A percentile compares a stretch with the other conserved stretches of the same genome.
Conservation (phyloP, 2,888 invertebrate genomes). For the Luperina testacea region DNA sequence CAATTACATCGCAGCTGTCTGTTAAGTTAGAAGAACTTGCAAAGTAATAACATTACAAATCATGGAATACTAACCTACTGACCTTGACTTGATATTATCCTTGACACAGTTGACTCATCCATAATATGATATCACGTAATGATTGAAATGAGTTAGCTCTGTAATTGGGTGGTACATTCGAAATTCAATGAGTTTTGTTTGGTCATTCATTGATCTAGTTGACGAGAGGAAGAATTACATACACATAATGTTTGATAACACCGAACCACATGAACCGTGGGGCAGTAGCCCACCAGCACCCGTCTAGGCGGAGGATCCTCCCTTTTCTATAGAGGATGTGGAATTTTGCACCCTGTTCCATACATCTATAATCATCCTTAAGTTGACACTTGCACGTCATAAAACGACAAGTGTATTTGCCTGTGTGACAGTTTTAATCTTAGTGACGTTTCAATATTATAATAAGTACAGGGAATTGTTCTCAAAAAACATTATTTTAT, state of each 20-base stretch:
- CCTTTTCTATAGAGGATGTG: too few relatives aligned
- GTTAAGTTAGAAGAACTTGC: background rate
- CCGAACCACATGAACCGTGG: too few relatives aligned
- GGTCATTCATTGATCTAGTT: background rate
- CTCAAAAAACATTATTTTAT: too few relatives aligned
- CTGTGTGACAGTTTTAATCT: too few relatives aligned
- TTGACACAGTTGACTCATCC: constrained; percentile 33
- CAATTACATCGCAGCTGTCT: background rate
- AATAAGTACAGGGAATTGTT: too few relatives aligned
- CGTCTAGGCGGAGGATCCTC: too few relatives aligned
- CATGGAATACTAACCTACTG: constrained; percentile 2
- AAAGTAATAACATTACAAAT: background rate
- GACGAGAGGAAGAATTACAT: background rate
- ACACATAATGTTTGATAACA: background rate
- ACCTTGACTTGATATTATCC: constrained; percentile 7
- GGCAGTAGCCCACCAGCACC: too few relatives aligned
- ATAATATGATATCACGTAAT: constrained; percentile 7
- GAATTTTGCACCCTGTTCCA: too few relatives aligned
- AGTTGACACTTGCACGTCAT: too few relatives aligned
- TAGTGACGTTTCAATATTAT: too few relatives aligned
- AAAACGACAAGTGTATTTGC: too few relatives aligned
- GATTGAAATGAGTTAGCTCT: constrained; percentile 9
- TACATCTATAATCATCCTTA: too few relatives aligned
- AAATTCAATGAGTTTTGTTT: background rate
- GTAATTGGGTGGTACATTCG: background rate